These are phyloP conservation scores for Busseola fusca DNA, from an alignment of 2,888 invertebrate genomes.

Conservation along the genomic window DNA sequence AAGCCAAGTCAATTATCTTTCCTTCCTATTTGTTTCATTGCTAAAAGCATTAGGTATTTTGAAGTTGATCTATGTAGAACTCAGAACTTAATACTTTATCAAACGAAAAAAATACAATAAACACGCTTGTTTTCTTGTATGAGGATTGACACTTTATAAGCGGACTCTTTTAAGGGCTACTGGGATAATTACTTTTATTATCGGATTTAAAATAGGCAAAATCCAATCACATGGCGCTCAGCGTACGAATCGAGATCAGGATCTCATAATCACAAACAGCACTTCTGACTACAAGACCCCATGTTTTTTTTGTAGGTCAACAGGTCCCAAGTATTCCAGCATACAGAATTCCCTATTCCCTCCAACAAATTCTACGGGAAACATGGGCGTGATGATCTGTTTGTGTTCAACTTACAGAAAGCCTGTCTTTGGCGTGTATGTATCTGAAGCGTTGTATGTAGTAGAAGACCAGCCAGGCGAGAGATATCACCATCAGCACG, in stretches of 20 bases:
- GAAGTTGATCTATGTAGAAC: not conserved
- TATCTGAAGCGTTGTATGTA: conserved; percentile 98
- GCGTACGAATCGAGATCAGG: not conserved
- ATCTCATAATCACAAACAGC: not conserved
- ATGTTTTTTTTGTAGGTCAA: not conserved
- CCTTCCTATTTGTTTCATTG: not conserved
- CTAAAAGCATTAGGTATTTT: not conserved
- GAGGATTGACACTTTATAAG: not conserved
- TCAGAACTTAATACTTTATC: not conserved
- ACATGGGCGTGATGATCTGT: not conserved
- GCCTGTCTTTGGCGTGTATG: conserved; percentile 97
- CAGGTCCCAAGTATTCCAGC: too few relatives aligned
- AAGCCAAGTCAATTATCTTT: conserved; percentile 1
- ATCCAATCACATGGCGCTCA: not conserved
- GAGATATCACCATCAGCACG: conserved; percentile 97
- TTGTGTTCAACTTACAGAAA: conserved; percentile 91
- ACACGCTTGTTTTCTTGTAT: not conserved
- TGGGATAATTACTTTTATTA: too few relatives aligned
- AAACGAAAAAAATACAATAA: not conserved
- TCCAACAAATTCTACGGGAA: not conserved
- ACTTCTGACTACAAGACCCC: not conserved
- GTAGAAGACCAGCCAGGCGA: conserved; percentile 98
- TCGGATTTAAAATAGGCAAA: not conserved
- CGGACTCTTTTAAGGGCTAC: not conserved
- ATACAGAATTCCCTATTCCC: not conserved